Conservation (phyloP, 1,140 invertebrate genomes). For the Sogatella furcifera region DNA sequence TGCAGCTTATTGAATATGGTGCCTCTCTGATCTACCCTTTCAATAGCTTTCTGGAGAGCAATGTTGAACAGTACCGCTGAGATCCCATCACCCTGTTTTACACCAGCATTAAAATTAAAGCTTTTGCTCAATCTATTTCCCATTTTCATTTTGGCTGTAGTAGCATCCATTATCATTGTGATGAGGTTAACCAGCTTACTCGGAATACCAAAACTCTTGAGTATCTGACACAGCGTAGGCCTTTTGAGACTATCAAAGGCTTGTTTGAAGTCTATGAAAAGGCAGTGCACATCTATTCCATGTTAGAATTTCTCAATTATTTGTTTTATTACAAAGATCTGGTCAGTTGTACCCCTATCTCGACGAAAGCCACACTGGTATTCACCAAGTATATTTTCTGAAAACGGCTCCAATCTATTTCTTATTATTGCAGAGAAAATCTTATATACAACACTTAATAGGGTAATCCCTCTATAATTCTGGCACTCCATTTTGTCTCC, state of each 20-base stretch:
- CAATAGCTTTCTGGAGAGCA: neutral
- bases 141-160: neutral
- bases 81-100: neutral
- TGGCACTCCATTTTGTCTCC: conserved; percentile 14
- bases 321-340: conserved; percentile 14
- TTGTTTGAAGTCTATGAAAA: neutral
- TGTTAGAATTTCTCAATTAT: conserved; percentile 4
- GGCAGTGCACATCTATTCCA: neutral
- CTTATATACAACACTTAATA: conserved; percentile 14
- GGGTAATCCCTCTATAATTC: conserved; percentile 18
- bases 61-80: neutral
- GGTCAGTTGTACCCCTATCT: conserved; percentile 5
- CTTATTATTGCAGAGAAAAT: conserved; percentile 4
- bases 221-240: neutral
- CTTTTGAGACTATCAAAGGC: neutral
- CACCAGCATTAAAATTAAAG: neutral
- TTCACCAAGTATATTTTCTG: conserved; percentile 3
- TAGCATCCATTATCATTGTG: neutral
- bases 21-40: neutral
- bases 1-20: neutral
- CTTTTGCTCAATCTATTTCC: neutral
- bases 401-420: neutral
- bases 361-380: conserved; percentile 1
- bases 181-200: neutral
- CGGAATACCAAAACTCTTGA: neutral